These are phyloP conservation scores for Myotis daubentonii DNA, from an alignment of 2,797 vertebrate species.

Conservation along the genomic window DNA sequence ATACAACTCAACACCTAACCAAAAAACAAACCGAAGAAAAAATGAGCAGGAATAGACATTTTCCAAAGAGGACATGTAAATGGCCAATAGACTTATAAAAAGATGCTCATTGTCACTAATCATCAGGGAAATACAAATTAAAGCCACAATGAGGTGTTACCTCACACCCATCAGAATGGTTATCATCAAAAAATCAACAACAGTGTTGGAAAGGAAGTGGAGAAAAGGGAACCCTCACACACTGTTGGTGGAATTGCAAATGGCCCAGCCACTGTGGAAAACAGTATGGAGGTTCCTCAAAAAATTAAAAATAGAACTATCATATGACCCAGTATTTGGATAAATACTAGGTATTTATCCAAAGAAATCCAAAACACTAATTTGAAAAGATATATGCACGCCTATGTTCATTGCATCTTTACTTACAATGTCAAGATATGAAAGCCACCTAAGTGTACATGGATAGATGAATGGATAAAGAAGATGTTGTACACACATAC, in stretches of 20 bases:
- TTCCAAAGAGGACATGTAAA: background rate
- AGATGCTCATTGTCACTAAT: background rate
- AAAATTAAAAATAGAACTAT: background rate
- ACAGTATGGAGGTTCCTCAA: background rate
- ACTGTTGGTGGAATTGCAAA: background rate
- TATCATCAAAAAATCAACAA: background rate
- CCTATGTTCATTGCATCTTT: background rate
- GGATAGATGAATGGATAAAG: background rate
- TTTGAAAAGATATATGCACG: background rate
- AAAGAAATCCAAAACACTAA: background rate
- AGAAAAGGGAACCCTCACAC: background rate
- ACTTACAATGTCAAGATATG: background rate
- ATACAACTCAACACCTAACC: background rate
- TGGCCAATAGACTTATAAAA: background rate
- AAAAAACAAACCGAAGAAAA: background rate
- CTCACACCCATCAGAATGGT: background rate
- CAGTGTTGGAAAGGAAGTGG: background rate
- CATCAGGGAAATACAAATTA: background rate
- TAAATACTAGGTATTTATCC: background rate
- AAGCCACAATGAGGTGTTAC: background rate
- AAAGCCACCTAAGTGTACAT: background rate
- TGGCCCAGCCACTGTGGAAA: background rate
- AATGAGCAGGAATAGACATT: background rate
- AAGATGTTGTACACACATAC: background rate
- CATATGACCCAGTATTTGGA: background rate